Percentiles rank a stretch among this genome's conserved stretches.
phyloP scores from a whole-genome alignment of 92 coral and sea anemone species.

The Anthopleura xanthogrammica region DNA sequence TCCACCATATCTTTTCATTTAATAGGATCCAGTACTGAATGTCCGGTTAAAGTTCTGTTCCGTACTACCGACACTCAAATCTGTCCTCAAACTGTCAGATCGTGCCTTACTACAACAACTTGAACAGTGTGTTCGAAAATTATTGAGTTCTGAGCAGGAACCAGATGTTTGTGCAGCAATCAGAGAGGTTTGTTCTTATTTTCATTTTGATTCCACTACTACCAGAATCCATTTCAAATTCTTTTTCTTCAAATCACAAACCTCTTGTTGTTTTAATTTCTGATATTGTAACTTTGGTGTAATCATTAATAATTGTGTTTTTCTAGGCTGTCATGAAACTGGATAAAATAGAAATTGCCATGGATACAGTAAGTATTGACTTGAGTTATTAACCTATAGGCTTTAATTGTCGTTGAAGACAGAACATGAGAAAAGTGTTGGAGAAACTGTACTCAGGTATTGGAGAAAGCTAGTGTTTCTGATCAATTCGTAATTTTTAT shows the following conservation, averaged over 20 bases:
- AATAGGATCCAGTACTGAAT: constrained; percentile 95
- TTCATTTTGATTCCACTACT: no score
- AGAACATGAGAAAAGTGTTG: neutral
- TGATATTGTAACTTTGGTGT: neutral
- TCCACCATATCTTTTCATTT: neutral
- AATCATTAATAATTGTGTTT: neutral
- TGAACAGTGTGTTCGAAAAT: constrained; percentile 88
- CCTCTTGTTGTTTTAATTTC: no score
- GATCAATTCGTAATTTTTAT: neutral
- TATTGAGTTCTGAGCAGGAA: constrained; percentile 89
- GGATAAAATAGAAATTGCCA: constrained; percentile 86
- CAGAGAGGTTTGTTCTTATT: constrained; percentile 65
- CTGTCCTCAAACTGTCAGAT: constrained; percentile 89
- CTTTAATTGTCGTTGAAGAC: no score
- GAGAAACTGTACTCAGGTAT: neutral
- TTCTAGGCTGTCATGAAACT: constrained; percentile 92
- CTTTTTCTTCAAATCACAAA: no score
- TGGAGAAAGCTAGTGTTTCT: neutral
- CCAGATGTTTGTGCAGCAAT: constrained; percentile 94
- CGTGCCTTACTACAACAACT: constrained; percentile 87
- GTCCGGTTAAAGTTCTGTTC: constrained; percentile 95
- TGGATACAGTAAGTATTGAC: constrained; percentile 67
- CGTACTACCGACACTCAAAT: constrained; percentile 86
- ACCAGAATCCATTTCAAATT: no score
- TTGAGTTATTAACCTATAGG: no score